Conservation (phyloP, 2,888 invertebrate species). For the Netelia virgata region DNA sequence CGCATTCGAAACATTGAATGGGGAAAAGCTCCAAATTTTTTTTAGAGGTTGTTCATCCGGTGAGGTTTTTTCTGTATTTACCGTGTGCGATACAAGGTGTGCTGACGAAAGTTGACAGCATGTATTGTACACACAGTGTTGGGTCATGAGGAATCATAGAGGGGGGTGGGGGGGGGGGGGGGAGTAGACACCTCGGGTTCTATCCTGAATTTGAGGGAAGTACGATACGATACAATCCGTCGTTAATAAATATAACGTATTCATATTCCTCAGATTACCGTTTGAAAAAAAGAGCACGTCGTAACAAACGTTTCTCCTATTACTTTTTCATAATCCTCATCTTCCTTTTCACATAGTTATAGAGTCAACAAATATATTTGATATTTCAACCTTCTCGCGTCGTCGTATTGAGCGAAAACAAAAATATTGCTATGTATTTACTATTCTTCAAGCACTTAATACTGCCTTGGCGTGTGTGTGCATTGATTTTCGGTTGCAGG, state of each 20-base stretch:
- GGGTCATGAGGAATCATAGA: neutral
- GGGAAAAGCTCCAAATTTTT: neutral
- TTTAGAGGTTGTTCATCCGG: neutral
- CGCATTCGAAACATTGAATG: neutral
- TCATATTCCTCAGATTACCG: slow-evolving; percentile 25
- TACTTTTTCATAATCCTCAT: neutral
- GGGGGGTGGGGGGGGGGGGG: neutral
- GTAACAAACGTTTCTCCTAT: neutral
- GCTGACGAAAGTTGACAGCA: neutral
- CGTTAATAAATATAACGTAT: slow-evolving; percentile 27
- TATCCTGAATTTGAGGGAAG: slow-evolving; percentile 4
- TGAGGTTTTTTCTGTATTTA: neutral
- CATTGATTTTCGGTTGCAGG: neutral
- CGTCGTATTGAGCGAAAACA: slow-evolving; percentile 79
- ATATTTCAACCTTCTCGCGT: slow-evolving; percentile 12
- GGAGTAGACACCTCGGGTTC: neutral
- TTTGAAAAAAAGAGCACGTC: neutral
- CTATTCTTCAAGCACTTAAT: slow-evolving; percentile 77
- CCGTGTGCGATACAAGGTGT: neutral
- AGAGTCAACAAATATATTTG: slow-evolving; percentile 37
- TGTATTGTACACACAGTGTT: neutral
- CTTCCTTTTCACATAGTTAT: neutral
- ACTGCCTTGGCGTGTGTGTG: slow-evolving; percentile 78
- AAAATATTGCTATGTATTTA: slow-evolving; percentile 80
- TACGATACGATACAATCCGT: slow-evolving; percentile 27